phyloP scores from a whole-genome alignment of 2,797 vertebrate genomes.

The Helostoma temminkii region DNA sequence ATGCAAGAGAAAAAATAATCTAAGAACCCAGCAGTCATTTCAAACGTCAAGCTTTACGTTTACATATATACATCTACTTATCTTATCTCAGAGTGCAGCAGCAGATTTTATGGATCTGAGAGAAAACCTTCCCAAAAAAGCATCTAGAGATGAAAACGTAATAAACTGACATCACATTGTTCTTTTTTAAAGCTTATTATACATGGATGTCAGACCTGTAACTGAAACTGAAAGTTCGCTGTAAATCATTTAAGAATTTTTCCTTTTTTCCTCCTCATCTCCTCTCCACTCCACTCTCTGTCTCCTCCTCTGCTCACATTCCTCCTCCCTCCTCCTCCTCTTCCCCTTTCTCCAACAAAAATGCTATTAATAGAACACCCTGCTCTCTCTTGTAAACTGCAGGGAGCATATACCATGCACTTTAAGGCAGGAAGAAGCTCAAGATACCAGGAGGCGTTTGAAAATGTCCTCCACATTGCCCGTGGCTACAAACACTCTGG shows the following conservation, averaged over 20 bases:
- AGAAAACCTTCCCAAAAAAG: neutral
- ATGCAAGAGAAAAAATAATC: neutral
- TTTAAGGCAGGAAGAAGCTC: constrained; percentile 71
- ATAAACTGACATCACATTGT: neutral
- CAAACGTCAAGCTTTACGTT: neutral
- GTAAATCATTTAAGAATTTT: constrained; percentile 28
- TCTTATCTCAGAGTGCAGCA: neutral
- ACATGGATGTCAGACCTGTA: constrained; percentile 11
- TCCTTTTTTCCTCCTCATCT: constrained; percentile 46
- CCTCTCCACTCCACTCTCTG: constrained; percentile 40
- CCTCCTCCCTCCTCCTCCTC: constrained; percentile 52
- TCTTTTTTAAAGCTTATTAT: neutral
- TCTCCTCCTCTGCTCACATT: constrained; percentile 58
- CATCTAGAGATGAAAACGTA: neutral
- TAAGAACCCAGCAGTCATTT: neutral
- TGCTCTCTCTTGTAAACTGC: constrained; percentile 72
- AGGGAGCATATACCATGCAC: constrained; percentile 72
- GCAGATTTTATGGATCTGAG: constrained; percentile 12
- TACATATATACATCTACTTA: neutral
- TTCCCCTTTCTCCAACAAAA: constrained; percentile 72
- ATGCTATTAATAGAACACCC: constrained; percentile 80
- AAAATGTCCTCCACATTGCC: constrained; percentile 74
- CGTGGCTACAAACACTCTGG: constrained; percentile 71
- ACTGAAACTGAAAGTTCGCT: constrained; percentile 34
- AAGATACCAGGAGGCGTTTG: constrained; percentile 74